phyloP scores from a whole-genome alignment of 2,888 invertebrate genomes.

The Epinotia bilunana region DNA sequence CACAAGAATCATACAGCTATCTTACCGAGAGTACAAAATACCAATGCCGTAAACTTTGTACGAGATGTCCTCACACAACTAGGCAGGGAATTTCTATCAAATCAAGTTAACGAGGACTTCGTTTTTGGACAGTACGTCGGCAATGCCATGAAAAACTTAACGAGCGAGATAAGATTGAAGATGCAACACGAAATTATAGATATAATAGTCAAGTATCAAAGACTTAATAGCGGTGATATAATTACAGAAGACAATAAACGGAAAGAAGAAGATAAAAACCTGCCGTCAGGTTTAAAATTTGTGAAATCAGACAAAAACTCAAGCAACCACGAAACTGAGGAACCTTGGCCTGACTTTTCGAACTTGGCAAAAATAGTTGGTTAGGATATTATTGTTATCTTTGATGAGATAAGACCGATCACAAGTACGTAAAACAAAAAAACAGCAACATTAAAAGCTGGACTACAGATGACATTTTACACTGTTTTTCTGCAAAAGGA shows the following conservation, averaged over 20 bases:
- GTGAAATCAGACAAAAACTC: slow-evolving; percentile 60
- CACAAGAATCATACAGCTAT: slow-evolving; percentile 36
- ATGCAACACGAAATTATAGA: slow-evolving; percentile 78
- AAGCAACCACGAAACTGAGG: slow-evolving; percentile 68
- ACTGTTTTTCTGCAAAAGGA: too few relatives aligned
- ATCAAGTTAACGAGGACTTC: slow-evolving; percentile 75
- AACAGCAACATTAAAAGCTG: too few relatives aligned
- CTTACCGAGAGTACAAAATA: slow-evolving; percentile 42
- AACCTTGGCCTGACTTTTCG: slow-evolving; percentile 74
- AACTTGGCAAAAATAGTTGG: slow-evolving; percentile 76
- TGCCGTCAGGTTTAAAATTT: slow-evolving; percentile 47
- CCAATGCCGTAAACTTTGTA: slow-evolving; percentile 59
- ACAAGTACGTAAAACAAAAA: too few relatives aligned
- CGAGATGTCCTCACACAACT: slow-evolving; percentile 68
- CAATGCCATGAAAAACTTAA: slow-evolving; percentile 70
- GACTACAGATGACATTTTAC: too few relatives aligned
- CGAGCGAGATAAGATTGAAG: slow-evolving; percentile 60
- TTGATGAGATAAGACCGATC: too few relatives aligned
- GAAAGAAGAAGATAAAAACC: not conserved
- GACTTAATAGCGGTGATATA: slow-evolving; percentile 46
- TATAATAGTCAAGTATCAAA: slow-evolving; percentile 65
- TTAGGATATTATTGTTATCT: slow-evolving; percentile 43
- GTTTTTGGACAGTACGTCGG: slow-evolving; percentile 78
- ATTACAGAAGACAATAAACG: slow-evolving; percentile 14
- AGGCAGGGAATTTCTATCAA: slow-evolving; percentile 68